Evolutionary conservation across 2,888 invertebrate genomes (phyloP).

Genomic region (Drosophila paranaensis): DNA sequence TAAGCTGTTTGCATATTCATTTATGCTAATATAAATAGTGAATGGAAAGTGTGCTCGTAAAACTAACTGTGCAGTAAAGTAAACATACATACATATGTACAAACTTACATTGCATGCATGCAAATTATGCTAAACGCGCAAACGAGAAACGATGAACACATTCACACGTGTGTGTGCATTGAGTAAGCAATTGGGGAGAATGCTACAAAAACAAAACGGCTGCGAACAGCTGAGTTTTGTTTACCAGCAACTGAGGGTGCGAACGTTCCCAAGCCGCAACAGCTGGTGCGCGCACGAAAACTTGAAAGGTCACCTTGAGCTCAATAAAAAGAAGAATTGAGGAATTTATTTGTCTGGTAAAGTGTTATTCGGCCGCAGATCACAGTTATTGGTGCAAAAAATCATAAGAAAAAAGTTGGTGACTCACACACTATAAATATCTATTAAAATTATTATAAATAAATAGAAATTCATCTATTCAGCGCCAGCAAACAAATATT

Average conservation of each 20-base stretch:
- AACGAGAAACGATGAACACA: constrained; percentile 2
- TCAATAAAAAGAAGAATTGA: constrained; percentile 62
- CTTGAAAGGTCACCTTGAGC: constrained; percentile 81
- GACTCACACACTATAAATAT: constrained; percentile 1
- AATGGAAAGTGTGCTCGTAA: not conserved
- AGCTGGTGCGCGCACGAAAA: constrained; percentile 68
- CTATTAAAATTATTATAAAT: constrained; percentile 3
- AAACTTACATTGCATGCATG: not conserved
- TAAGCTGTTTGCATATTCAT: not conserved
- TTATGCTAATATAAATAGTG: not conserved
- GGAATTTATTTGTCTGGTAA: constrained; percentile 67
- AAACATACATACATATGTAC: not conserved
- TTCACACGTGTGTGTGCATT: not conserved
- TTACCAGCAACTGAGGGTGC: constrained; percentile 64
- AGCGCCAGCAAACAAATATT: constrained; percentile 30
- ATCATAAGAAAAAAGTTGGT: constrained; percentile 37
- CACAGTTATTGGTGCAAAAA: constrained; percentile 43
- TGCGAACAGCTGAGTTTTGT: constrained; percentile 66
- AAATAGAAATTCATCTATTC: not conserved
- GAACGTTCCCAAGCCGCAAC: constrained; percentile 49
- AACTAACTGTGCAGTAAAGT: not conserved
- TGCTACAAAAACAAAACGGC: constrained; percentile 7
- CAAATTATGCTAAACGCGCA: not conserved
- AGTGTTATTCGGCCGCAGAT: constrained; percentile 42
- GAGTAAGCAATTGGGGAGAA: constrained; percentile 9